Percentiles rank a stretch among this genome's conserved stretches.
Conservation (phyloP, 2,888 invertebrate genomes). For the Macrosoma leucophasiata region DNA sequence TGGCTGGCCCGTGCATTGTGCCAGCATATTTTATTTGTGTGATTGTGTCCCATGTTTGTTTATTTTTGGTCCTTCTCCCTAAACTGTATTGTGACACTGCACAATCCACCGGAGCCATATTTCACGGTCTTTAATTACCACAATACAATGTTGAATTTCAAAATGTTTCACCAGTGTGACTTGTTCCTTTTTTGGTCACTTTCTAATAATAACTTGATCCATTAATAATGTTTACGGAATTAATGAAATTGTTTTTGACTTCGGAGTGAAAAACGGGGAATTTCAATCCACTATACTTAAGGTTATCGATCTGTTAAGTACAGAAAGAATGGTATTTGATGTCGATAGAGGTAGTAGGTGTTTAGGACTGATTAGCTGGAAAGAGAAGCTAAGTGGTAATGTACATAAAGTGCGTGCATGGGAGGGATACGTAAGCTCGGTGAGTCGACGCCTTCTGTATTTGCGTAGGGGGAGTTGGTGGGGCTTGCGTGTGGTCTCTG, state of each 20-base stretch:
- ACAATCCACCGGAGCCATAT: conserved; percentile 58
- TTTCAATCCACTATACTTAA: too few species aligned
- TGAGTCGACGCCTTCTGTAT: conserved; percentile 48
- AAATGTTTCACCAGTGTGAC: conserved; percentile 46
- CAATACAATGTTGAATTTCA: conserved; percentile 36
- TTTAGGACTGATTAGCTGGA: conserved; percentile 61
- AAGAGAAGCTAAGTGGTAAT: conserved; percentile 47
- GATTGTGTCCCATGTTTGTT: conserved; percentile 69
- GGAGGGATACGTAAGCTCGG: conserved; percentile 40
- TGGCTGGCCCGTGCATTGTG: conserved; percentile 68
- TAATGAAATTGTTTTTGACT: not conserved
- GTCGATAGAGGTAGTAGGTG: conserved; percentile 56
- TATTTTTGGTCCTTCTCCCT: conserved; percentile 69
- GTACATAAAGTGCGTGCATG: conserved; percentile 47
- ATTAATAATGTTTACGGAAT: not conserved
- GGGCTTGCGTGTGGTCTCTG: conserved; percentile 61
- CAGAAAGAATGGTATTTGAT: conserved; percentile 60
- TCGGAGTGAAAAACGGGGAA: conserved; percentile 39
- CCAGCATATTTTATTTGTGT: conserved; percentile 63
- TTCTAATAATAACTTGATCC: conserved; percentile 7
- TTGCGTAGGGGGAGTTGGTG: conserved; percentile 53
- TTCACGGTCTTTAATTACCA: conserved; percentile 62
- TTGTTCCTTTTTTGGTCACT: conserved; percentile 20
- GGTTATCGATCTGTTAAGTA: conserved; percentile 58
- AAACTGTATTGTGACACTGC: conserved; percentile 57